Conservation (phyloP, 2,113 vertebrate species). For the Aphyosemion australe region DNA sequence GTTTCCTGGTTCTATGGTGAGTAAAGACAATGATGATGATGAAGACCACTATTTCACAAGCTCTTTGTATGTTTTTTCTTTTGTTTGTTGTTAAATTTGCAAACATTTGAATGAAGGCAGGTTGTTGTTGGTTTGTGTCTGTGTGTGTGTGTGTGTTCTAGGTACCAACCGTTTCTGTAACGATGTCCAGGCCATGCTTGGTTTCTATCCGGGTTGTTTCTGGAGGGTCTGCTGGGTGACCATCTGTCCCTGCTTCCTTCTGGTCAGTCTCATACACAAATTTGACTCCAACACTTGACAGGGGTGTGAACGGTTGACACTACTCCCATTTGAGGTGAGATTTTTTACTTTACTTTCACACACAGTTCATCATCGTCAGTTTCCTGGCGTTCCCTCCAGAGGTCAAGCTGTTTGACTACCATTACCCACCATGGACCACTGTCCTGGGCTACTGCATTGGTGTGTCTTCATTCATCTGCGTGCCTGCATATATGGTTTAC, state of each 20-base stretch:
- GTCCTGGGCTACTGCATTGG: constrained; percentile 94
- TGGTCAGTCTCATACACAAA: constrained; percentile 82
- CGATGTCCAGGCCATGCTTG: constrained; percentile 91
- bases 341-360: constrained; percentile 11
- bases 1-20: constrained; percentile 98
- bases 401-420: constrained; percentile 89
- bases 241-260: constrained; percentile 92
- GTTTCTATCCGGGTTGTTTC: constrained; percentile 92
- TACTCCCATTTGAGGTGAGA: not conserved
- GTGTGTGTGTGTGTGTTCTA: constrained; percentile 63
- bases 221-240: constrained; percentile 95
- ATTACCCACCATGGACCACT: constrained; percentile 90
- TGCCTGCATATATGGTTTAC: constrained; percentile 91
- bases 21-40: not conserved
- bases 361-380: constrained; percentile 93
- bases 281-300: not conserved
- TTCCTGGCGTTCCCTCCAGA: constrained; percentile 90
- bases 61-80: too few relatives aligned
- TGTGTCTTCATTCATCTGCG: constrained; percentile 92
- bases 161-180: constrained; percentile 92
- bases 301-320: too few relatives aligned
- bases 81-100: too few relatives aligned
- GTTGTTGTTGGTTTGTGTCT: constrained; percentile 10
- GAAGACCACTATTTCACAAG: not conserved
- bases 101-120: not conserved